Evolutionary conservation across 2,113 vertebrate species (phyloP).

Genomic region (Struthio camelus): DNA sequence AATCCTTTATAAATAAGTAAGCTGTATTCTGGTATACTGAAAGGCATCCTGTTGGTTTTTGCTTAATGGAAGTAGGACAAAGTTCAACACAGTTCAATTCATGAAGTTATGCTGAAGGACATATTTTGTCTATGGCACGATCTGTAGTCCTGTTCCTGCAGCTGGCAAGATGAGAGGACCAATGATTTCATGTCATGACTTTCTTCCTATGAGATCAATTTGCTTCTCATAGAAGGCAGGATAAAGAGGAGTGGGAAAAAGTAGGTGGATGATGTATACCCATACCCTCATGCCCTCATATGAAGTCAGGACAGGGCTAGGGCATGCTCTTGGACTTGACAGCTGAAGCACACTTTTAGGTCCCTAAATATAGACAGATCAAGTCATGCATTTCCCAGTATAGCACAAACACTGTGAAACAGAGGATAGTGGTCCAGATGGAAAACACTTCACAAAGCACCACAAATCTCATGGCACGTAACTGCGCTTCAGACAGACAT

Average conservation of each 20-base stretch:
- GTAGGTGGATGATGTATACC: neutral
- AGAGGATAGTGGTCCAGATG: neutral
- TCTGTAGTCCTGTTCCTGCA: neutral
- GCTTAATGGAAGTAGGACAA: neutral
- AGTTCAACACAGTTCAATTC: neutral
- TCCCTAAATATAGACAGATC: neutral
- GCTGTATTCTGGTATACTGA: neutral
- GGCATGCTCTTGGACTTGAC: neutral
- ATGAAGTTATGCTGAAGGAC: neutral
- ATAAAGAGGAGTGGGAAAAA: neutral
- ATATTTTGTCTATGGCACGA: neutral
- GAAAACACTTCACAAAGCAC: neutral
- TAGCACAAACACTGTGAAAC: neutral
- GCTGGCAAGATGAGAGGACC: neutral
- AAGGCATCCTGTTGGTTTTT: neutral
- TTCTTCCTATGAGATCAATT: neutral
- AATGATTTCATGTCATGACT: neutral
- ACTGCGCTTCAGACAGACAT: neutral
- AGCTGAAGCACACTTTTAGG: constrained; percentile 10
- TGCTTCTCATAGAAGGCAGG: neutral
- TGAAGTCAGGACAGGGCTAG: neutral
- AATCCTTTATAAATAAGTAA: neutral
- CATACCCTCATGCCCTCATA: neutral
- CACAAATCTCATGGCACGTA: neutral
- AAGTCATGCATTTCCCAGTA: neutral